These are phyloP conservation scores for Cotesia glomerata DNA, from an alignment of 1,140 invertebrate species.

Conservation along the genomic window DNA sequence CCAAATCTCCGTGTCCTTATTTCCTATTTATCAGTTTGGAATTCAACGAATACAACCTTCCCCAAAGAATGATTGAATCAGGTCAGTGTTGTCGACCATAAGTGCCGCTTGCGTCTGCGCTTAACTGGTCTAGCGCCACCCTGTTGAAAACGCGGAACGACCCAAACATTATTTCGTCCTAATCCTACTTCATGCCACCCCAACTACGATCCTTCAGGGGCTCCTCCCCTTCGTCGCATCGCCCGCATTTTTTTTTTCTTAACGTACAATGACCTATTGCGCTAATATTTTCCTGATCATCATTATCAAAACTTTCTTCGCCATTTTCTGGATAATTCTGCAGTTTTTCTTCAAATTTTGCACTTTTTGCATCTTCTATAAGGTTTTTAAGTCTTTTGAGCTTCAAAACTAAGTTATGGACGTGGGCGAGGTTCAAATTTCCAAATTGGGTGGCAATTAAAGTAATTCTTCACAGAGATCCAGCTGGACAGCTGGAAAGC, in stretches of 20 bases:
- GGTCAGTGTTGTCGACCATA: slow-evolving; percentile 63
- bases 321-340: no score
- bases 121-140: slow-evolving; percentile 46
- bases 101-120: slow-evolving; percentile 55
- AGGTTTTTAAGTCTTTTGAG: no score
- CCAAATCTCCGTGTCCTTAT: neutral
- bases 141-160: slow-evolving; percentile 58
- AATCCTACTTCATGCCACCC: slow-evolving; percentile 6
- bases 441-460: no score
- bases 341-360: no score
- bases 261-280: slow-evolving; percentile 1
- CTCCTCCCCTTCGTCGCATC: slow-evolving; percentile 1
- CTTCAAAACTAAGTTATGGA: no score
- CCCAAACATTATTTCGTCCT: slow-evolving; percentile 55
- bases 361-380: no score
- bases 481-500: no score
- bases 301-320: neutral
- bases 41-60: slow-evolving; percentile 12
- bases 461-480: no score
- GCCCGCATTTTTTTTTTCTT: slow-evolving; percentile 14
- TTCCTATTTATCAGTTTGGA: neutral
- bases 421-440: no score
- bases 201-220: neutral
- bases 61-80: slow-evolving; percentile 56
- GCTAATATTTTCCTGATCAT: neutral